A percentile compares a stretch with the other conserved stretches of the same genome.
These are phyloP conservation scores for Drosophila birchii DNA, from an alignment of 2,888 invertebrate species.

Conservation along the genomic window DNA sequence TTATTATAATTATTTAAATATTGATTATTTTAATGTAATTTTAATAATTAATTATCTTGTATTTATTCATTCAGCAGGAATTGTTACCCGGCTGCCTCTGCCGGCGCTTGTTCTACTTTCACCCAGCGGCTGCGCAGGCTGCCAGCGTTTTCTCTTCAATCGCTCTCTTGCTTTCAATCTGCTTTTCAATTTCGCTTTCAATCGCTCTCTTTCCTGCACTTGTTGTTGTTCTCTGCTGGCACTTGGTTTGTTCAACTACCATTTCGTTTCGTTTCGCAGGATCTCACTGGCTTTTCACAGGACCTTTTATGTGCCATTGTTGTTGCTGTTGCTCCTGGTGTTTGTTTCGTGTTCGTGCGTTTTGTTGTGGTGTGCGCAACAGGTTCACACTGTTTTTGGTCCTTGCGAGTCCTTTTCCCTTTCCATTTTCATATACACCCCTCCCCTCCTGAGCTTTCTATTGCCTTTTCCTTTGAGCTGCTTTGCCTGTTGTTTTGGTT, in stretches of 20 bases:
- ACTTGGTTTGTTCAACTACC: background rate
- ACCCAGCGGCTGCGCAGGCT: conserved; percentile 32
- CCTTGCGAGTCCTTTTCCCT: conserved; percentile 12
- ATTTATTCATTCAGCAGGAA: background rate
- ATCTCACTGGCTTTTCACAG: conserved; percentile 33
- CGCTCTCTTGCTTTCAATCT: conserved; percentile 23
- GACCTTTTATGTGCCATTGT: conserved; percentile 48
- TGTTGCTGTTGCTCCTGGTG: conserved; percentile 25
- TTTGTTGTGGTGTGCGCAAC: conserved; percentile 64
- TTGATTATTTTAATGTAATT: too few relatives aligned
- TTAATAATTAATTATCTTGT: background rate
- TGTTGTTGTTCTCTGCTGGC: conserved; percentile 18
- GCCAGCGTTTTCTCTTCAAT: conserved; percentile 9
- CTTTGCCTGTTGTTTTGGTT: conserved; percentile 33
- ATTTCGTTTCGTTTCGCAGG: conserved; percentile 17
- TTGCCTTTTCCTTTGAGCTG: conserved; percentile 43
- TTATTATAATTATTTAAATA: background rate
- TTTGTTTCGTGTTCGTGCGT: conserved; percentile 63
- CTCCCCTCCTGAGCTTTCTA: conserved; percentile 12
- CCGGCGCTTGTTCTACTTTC: conserved; percentile 36
- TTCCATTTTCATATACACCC: background rate
- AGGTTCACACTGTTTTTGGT: conserved; percentile 57
- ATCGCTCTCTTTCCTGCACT: conserved; percentile 26
- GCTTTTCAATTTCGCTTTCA: conserved; percentile 29
- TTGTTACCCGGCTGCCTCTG: background rate